Evolutionary conservation across 2,113 vertebrate species (phyloP).

Genomic region (Indicator maculatus): DNA sequence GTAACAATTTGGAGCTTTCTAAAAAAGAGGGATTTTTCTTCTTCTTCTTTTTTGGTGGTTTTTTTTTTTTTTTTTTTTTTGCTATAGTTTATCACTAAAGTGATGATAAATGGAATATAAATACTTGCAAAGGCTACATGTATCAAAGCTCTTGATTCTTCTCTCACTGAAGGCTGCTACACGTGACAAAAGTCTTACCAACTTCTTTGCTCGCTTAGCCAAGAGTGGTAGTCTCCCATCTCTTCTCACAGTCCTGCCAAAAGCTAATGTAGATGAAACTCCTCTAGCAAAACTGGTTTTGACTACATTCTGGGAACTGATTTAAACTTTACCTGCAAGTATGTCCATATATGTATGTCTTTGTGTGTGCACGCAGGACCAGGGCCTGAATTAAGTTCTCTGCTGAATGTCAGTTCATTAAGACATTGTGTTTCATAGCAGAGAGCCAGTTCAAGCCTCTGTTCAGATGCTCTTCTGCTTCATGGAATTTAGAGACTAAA

Average conservation of each 20-base stretch:
- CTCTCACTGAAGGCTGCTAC: neutral
- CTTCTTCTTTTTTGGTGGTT: neutral
- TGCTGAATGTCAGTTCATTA: neutral
- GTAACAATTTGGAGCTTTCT: neutral
- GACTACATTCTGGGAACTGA: slow-evolving; percentile 14
- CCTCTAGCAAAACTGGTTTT: slow-evolving; percentile 24
- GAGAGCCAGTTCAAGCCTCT: neutral
- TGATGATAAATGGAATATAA: neutral
- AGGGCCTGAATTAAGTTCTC: neutral
- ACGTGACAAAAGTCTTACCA: neutral
- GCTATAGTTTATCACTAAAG: neutral
- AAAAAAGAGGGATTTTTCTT: neutral
- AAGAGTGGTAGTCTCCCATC: neutral
- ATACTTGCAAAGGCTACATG: neutral
- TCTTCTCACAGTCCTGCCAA: slow-evolving; percentile 5
- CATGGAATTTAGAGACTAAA: neutral
- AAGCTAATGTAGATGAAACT: neutral
- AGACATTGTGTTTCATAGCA: neutral
- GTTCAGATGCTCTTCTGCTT: neutral
- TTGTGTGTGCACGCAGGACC: neutral
- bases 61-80: neutral
- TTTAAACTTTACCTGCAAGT: neutral
- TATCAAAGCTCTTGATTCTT: slow-evolving; percentile 5
- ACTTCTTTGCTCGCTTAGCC: neutral
- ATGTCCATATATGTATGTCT: neutral